Conservation (phyloP, 1,140 invertebrate species). For the Leptopilina clavipes region DNA sequence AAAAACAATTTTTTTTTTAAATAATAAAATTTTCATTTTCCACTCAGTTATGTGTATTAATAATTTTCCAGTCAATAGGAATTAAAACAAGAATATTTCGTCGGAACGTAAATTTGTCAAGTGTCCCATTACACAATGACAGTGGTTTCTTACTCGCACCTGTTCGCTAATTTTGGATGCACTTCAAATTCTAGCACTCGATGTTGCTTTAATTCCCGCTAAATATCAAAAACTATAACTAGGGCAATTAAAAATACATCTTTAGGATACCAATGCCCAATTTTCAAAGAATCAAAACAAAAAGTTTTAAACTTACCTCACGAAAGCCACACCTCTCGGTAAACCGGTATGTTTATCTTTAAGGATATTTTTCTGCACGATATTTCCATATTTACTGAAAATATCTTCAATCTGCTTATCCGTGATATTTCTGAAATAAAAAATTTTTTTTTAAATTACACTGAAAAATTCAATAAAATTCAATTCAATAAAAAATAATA, state of each 20-base stretch:
- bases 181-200: slow-evolving; percentile 48
- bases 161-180: slow-evolving; percentile 49
- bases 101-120: slow-evolving; percentile 25
- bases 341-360: slow-evolving; percentile 90
- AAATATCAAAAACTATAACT: slow-evolving; percentile 18
- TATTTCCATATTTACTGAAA: slow-evolving; percentile 90
- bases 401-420: slow-evolving; percentile 88
- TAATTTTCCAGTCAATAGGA: neutral
- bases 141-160: slow-evolving; percentile 36
- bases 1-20: no score
- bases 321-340: slow-evolving; percentile 92
- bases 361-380: slow-evolving; percentile 92
- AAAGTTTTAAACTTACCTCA: slow-evolving; percentile 80
- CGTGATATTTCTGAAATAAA: slow-evolving; percentile 80
- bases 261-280: neutral
- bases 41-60: neutral
- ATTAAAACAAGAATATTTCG: neutral
- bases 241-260: slow-evolving; percentile 2
- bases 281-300: neutral
- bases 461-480: no score
- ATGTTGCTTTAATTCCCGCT: neutral
- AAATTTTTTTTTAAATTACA: slow-evolving; percentile 20
- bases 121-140: slow-evolving; percentile 9
- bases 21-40: neutral
- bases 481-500: neutral